phyloP scores from a whole-genome alignment of 2,113 vertebrate species.

The Talpa occidentalis region DNA sequence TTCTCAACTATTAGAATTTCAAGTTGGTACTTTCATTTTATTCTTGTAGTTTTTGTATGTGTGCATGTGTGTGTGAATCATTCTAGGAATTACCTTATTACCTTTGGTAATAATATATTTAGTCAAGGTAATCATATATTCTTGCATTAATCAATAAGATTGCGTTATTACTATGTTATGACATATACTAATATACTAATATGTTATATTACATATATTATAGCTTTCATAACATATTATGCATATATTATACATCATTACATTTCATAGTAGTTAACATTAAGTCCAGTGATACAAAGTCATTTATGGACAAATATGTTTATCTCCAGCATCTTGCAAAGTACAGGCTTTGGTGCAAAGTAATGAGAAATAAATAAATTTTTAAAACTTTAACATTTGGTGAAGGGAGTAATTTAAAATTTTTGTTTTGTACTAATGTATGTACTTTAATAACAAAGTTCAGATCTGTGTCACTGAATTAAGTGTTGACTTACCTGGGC shows the following conservation, averaged over 20 bases:
- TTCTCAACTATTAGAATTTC: conserved; percentile 39
- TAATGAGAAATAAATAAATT: conserved; percentile 34
- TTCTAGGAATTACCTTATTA: background rate
- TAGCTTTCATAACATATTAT: background rate
- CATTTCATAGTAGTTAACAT: background rate
- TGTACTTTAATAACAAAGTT: background rate
- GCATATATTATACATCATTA: background rate
- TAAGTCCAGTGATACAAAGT: background rate
- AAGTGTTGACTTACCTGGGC: conserved; percentile 86
- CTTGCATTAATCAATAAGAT: background rate
- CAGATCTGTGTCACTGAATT: background rate
- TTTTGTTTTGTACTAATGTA: conserved; percentile 3
- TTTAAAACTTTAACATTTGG: conserved; percentile 29
- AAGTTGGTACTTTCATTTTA: background rate
- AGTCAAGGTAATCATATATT: background rate
- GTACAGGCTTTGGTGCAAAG: background rate
- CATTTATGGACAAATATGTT: background rate
- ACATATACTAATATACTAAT: background rate
- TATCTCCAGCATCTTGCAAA: background rate
- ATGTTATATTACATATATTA: background rate
- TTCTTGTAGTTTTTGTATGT: background rate
- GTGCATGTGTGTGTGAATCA: background rate
- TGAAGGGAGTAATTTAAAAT: background rate
- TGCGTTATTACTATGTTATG: too few species aligned
- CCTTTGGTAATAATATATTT: background rate